Conservation (phyloP, 2,888 invertebrate species). For the Phlogophora meticulosa region DNA sequence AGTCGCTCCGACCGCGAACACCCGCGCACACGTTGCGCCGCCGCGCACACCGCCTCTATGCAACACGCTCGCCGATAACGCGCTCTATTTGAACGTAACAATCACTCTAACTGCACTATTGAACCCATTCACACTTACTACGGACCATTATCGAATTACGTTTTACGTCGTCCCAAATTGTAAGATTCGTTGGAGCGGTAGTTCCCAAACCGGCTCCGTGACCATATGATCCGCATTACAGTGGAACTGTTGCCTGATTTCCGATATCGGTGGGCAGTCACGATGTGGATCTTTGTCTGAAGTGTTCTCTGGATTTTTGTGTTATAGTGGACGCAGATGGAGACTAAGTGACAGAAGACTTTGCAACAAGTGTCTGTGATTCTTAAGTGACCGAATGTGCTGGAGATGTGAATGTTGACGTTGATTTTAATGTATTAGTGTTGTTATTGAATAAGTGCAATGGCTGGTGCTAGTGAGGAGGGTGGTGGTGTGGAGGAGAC, state of each 20-base stretch:
- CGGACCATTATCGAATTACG: conserved; percentile 68
- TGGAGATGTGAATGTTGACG: conserved; percentile 87
- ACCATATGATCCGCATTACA: conserved; percentile 84
- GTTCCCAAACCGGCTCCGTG: conserved; percentile 80
- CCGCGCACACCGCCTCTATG: conserved; percentile 62
- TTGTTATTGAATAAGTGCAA: conserved; percentile 80
- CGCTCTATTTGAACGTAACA: conserved; percentile 84
- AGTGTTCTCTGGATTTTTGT: conserved; percentile 78
- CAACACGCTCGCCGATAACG: conserved; percentile 80
- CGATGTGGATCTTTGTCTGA: conserved; percentile 83
- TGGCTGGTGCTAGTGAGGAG: conserved; percentile 88
- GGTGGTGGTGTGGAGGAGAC: conserved; percentile 79
- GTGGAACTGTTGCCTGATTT: conserved; percentile 77
- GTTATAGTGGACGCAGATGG: conserved; percentile 63
- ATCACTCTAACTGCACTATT: conserved; percentile 78
- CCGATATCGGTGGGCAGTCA: conserved; percentile 78
- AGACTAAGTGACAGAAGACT: conserved; percentile 83
- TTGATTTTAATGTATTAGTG: conserved; percentile 71
- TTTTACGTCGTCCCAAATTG: conserved; percentile 65
- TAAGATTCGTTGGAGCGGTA: conserved; percentile 64
- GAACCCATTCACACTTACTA: conserved; percentile 71
- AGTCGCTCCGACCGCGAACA: conserved; percentile 85
- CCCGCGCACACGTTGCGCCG: conserved; percentile 82
- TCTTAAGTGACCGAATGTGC: conserved; percentile 77
- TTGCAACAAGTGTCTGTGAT: conserved; percentile 77